Base-by-base conservation (phyloP, 92 coral and sea anemone genomes). In the Palythoa grandiflora region DNA sequence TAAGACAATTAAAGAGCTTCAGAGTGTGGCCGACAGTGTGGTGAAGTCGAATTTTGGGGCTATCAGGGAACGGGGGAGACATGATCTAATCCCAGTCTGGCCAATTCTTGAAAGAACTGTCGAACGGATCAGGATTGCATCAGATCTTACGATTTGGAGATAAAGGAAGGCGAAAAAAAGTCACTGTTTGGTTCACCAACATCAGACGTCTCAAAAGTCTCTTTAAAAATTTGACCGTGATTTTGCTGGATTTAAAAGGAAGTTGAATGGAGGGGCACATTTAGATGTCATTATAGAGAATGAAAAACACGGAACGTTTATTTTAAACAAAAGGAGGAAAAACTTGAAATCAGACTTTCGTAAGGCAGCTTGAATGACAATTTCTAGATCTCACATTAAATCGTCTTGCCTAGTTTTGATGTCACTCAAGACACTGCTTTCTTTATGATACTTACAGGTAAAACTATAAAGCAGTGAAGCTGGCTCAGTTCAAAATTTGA, bases 11-110 rank as follows among this genome's bases (percentile, higher is more conserved):
- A 28, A 28, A 28, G 28, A 28, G 28, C 28, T 28, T 28, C 28
- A 28, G 28, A 28, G 28, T 28, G 28, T 28, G 28, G 28, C 28
- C 28, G 28, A 28, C 28, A 28, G 28, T 28, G 28, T 28, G 28
- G 28, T 28, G 28, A 28, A 28, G 28, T 28, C 28, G 28, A 28
- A 28, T 28, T 28, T 28, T 28, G 28, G 28, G 28, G 28, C 28
- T 28, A 28, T 28, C 28, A 28, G 28, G 28, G 86, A 89, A 83
- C 88, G 85, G 57, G 75, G 75, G 73, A 88, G 83, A 75, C 78
- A 83, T 53, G 51, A 84, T 50, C 35, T 89, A 36, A 84, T 83
- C 76, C 80, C 84, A 88, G 79, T 84, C 16, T 84, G 76, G 44
- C 92, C 81, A 28, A 37, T 80, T 59, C 71, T 52, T 9, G 39